Percentiles rank a stretch among this genome's conserved stretches.
These are phyloP conservation scores for Tupaia tana DNA, from an alignment of 2,113 vertebrate species.

Conservation along the genomic window DNA sequence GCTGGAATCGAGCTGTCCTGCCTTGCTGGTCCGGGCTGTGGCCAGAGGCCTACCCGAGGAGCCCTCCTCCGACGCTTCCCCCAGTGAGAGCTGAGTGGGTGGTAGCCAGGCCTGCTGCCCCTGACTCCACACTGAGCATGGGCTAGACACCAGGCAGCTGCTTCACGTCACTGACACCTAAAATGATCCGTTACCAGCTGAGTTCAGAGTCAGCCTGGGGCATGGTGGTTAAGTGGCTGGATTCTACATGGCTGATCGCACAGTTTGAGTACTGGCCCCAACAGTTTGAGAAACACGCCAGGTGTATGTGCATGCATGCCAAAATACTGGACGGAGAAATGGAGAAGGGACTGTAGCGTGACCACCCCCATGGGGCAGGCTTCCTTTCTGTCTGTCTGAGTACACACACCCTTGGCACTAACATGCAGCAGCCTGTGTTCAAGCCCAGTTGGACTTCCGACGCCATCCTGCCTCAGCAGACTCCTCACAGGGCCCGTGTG, in stretches of 20 bases:
- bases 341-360: no score
- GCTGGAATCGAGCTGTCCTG: not conserved
- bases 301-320: no score
- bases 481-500: not conserved
- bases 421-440: not conserved
- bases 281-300: no score
- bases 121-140: slow-evolving; percentile 6
- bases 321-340: no score
- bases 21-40: not conserved
- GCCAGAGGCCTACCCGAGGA: not conserved
- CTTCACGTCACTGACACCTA: not conserved
- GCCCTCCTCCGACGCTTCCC: not conserved
- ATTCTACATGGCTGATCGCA: no score
- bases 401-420: not conserved
- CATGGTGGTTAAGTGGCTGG: not conserved
- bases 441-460: not conserved
- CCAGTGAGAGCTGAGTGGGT: not conserved
- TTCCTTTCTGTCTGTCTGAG: no score
- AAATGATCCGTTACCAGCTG: slow-evolving; percentile 13
- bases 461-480: not conserved
- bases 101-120: not conserved
- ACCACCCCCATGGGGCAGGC: no score
- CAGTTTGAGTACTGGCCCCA: no score
- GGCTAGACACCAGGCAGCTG: not conserved
- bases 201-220: not conserved